phyloP scores from a whole-genome alignment of 2,888 invertebrate genomes.

The Cataglyphis albicans region DNA sequence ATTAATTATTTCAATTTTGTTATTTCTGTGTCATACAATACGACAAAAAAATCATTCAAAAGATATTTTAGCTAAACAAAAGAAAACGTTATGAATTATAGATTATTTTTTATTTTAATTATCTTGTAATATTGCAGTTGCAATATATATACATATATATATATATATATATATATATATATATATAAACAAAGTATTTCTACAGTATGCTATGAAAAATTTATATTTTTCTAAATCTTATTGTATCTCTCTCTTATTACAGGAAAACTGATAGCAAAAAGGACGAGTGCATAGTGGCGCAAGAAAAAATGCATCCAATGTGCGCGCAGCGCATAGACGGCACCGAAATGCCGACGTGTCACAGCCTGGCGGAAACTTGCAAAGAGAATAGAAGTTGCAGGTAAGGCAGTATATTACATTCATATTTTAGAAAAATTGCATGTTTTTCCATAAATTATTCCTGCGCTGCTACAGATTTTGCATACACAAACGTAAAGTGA shows the following conservation, averaged over 20 bases:
- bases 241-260: slow-evolving; percentile 67
- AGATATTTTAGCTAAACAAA: not conserved
- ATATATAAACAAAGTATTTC: not conserved
- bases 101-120: not conserved
- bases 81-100: not conserved
- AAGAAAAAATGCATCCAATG: slow-evolving; percentile 95
- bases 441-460: slow-evolving; percentile 31
- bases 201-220: not conserved
- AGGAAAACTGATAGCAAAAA: slow-evolving; percentile 95
- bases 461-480: not conserved
- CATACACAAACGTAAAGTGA: not conserved
- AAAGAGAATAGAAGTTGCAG: slow-evolving; percentile 94
- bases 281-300: slow-evolving; percentile 95
- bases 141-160: not conserved
- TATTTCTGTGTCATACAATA: not conserved
- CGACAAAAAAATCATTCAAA: not conserved
- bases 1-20: not conserved
- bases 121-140: not conserved
- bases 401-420: slow-evolving; percentile 86
- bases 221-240: slow-evolving; percentile 5
- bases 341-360: slow-evolving; percentile 93
- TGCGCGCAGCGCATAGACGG: slow-evolving; percentile 94
- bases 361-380: slow-evolving; percentile 94
- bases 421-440: slow-evolving; percentile 6
- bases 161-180: too few relatives aligned